Percentiles rank a stretch among this genome's conserved stretches.
phyloP scores from a whole-genome alignment of 2,797 vertebrate species.

The Craterocephalus amniculus region DNA sequence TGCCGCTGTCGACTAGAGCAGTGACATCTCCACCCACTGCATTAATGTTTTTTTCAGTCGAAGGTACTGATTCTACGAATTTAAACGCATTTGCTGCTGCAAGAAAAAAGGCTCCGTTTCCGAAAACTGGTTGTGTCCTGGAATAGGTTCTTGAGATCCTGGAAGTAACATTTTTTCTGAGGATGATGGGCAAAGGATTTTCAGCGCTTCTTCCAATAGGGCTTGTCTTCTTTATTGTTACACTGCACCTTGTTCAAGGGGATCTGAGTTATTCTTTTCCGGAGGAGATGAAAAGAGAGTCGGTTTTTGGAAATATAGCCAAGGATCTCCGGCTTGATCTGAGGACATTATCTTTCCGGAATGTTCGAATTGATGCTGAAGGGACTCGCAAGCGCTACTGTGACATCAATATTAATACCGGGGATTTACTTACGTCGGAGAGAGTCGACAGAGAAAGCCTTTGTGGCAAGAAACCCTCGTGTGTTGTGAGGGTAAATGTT shows the following conservation, averaged over 20 bases:
- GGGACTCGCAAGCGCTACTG: constrained; percentile 50
- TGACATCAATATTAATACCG: constrained; percentile 63
- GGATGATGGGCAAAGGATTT: constrained; percentile 45
- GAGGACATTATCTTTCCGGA: constrained; percentile 42
- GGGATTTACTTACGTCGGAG: constrained; percentile 68
- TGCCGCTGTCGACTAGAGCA: constrained; percentile 56
- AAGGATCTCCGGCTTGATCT: constrained; percentile 60
- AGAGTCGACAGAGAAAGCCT: constrained; percentile 77
- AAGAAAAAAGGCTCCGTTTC: neutral
- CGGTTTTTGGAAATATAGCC: constrained; percentile 11
- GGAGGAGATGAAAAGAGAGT: constrained; percentile 57
- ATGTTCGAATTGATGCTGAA: constrained; percentile 64
- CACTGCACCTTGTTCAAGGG: constrained; percentile 37
- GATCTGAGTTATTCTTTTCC: constrained; percentile 64
- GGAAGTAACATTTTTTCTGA: neutral
- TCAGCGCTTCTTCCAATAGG: neutral
- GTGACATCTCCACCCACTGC: constrained; percentile 58
- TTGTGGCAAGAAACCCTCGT: constrained; percentile 69
- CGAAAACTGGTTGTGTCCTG: fast-evolving
- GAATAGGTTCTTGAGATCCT: neutral
- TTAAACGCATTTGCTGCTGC: neutral
- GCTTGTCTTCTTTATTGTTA: constrained; percentile 28
- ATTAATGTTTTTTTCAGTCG: neutral
- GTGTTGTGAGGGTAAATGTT: constrained; percentile 77
- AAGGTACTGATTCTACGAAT: neutral